These are phyloP conservation scores for Bombus haemorrhoidalis DNA, from an alignment of 1,140 invertebrate genomes.

Conservation along the genomic window DNA sequence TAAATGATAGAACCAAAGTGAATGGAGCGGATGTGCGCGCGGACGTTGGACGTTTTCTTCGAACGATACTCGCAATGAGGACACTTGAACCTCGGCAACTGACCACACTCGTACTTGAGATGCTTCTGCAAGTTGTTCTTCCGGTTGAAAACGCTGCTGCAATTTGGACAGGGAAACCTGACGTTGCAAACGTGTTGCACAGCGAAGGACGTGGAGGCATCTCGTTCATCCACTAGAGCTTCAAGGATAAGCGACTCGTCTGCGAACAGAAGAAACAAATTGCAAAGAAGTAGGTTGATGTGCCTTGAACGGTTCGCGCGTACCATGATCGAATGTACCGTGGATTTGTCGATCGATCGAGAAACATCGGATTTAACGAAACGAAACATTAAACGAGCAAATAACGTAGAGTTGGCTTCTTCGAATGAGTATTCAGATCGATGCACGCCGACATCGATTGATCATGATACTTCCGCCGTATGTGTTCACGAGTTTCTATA, in stretches of 20 bases:
- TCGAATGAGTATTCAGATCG: slow-evolving; percentile 43
- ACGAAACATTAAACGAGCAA: not conserved
- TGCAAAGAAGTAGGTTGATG: not conserved
- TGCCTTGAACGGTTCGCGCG: too few relatives aligned
- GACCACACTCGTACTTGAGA: slow-evolving; percentile 83
- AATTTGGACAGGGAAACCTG: slow-evolving; percentile 79
- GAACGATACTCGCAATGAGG: slow-evolving; percentile 81
- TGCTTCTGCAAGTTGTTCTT: slow-evolving; percentile 81
- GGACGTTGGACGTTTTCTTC: slow-evolving; percentile 80
- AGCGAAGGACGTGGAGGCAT: slow-evolving; percentile 11
- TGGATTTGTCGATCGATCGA: not conserved
- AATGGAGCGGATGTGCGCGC: slow-evolving; percentile 73
- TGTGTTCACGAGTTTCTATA: not conserved
- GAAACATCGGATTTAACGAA: not conserved
- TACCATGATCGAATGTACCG: not conserved
- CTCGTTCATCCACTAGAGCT: slow-evolving; percentile 18
- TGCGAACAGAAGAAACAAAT: slow-evolving; percentile 65
- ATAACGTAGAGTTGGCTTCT: not conserved
- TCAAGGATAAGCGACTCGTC: slow-evolving; percentile 54
- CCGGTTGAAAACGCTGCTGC: slow-evolving; percentile 81
- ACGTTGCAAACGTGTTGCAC: slow-evolving; percentile 41
- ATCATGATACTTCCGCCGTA: not conserved
- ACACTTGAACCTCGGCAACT: slow-evolving; percentile 82
- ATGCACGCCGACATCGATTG: slow-evolving; percentile 11
- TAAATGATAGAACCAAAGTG: slow-evolving; percentile 58